phyloP scores from a whole-genome alignment of 2,797 vertebrate genomes.

The Botia kubotai region DNA sequence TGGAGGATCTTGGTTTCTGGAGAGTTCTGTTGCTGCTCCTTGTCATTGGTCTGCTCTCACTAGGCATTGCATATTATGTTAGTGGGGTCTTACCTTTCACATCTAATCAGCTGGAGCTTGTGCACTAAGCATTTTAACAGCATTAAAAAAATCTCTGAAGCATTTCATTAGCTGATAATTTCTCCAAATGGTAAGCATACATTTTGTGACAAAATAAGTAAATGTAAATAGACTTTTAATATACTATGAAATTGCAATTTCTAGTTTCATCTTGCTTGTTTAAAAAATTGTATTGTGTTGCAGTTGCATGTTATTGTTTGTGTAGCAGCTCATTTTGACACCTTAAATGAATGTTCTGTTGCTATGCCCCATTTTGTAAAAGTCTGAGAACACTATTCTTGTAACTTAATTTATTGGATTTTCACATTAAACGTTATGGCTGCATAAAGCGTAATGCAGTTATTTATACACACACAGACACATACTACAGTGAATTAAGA shows the following conservation, averaged over 20 bases:
- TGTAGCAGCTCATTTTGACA: not conserved
- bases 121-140: conserved; percentile 69
- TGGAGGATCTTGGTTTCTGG: conserved; percentile 90
- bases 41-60: conserved; percentile 85
- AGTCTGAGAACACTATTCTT: not conserved
- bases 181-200: not conserved
- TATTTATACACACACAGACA: not conserved
- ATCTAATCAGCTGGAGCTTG: conserved; percentile 86
- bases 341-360: not conserved
- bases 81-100: conserved; percentile 87
- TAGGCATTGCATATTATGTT: conserved; percentile 88
- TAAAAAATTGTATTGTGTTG: not conserved
- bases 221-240: conserved; percentile 42
- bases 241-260: not conserved
- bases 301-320: conserved; percentile 9
- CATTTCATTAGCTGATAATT: not conserved
- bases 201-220: not conserved
- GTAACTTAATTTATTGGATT: not conserved
- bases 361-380: not conserved
- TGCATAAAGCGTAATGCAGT: not conserved
- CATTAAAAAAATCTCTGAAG: not conserved
- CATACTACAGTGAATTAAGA: too few species aligned
- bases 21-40: conserved; percentile 84
- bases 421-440: not conserved
- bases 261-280: not conserved